A percentile compares a stretch with the other conserved stretches of the same genome.
Evolutionary conservation across 64 coral and sea anemone species (phyloP).

Genomic region (Porites lutea): DNA sequence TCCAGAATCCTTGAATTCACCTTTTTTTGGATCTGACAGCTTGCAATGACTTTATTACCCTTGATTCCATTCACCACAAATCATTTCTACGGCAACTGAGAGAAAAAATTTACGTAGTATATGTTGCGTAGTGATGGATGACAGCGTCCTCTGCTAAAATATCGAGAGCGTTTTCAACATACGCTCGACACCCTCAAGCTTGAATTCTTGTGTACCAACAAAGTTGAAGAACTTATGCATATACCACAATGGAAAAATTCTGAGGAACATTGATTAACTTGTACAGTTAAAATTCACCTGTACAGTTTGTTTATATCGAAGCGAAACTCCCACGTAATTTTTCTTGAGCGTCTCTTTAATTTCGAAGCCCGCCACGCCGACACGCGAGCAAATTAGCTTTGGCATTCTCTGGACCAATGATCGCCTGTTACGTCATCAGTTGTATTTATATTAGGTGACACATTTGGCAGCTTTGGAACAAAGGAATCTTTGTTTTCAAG

Average conservation of each 20-base stretch:
- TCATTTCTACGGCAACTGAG: not conserved
- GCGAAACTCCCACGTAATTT: not conserved
- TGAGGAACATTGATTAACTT: not conserved
- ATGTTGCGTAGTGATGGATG: slow-evolving; percentile 41
- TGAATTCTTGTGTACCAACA: not conserved
- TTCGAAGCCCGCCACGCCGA: slow-evolving; percentile 40
- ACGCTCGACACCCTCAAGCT: not conserved
- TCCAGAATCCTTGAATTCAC: not conserved
- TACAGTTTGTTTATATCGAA: slow-evolving; percentile 6
- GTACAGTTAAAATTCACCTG: slow-evolving; percentile 18
- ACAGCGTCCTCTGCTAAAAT: slow-evolving; percentile 29
- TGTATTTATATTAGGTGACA: slow-evolving; percentile 26
- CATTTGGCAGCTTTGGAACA: slow-evolving; percentile 10
- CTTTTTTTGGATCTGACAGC: not conserved
- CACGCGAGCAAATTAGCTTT: slow-evolving; percentile 53
- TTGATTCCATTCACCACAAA: slow-evolving; percentile 32
- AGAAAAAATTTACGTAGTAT: slow-evolving; percentile 31
- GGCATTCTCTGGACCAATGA: slow-evolving; percentile 5
- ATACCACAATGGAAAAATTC: not conserved
- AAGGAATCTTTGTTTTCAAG: slow-evolving; percentile 30
- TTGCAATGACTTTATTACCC: not conserved
- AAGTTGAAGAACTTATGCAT: not conserved
- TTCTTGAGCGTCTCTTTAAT: slow-evolving; percentile 23
- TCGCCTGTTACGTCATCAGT: not conserved
- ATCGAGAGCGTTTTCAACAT: not conserved